These are phyloP conservation scores for Musca vetustissima DNA, from an alignment of 1,140 invertebrate species.

Conservation along the genomic window DNA sequence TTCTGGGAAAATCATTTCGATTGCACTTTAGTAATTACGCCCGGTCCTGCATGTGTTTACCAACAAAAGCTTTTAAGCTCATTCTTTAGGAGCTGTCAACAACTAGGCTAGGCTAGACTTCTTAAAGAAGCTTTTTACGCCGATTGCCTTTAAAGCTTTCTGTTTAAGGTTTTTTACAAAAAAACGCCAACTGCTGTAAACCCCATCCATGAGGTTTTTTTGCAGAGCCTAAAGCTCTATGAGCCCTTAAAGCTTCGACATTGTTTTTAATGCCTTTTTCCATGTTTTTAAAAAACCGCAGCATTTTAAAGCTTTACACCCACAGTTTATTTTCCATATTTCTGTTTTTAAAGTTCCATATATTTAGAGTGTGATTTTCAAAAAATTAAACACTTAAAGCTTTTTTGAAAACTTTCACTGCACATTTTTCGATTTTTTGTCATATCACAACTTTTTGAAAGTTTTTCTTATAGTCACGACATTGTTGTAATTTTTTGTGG, in stretches of 20 bases:
- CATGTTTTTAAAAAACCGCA: background rate
- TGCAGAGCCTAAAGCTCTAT: background rate
- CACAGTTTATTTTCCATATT: background rate
- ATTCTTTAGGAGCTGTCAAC: background rate
- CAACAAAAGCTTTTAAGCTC: slow-evolving; percentile 7
- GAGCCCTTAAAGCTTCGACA: slow-evolving; percentile 14
- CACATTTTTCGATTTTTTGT: no score
- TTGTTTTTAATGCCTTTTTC: background rate
- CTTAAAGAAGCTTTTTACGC: no score
- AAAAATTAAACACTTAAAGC: slow-evolving; percentile 10
- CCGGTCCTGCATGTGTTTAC: slow-evolving; percentile 17
- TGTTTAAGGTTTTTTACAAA: no score
- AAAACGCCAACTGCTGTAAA: no score
- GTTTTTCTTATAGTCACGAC: background rate
- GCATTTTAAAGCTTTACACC: slow-evolving; percentile 3
- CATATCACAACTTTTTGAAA: no score
- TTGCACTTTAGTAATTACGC: slow-evolving; percentile 16
- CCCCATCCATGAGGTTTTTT: no score
- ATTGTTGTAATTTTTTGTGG: background rate
- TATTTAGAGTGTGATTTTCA: no score
- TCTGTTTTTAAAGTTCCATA: no score
- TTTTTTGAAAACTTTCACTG: slow-evolving; percentile 2
- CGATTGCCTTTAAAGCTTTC: no score
- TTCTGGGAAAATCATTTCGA: background rate
- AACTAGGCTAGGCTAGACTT: no score